Base-by-base conservation (phyloP, 2,888 invertebrate genomes). In the Lacanobia oleracea region DNA sequence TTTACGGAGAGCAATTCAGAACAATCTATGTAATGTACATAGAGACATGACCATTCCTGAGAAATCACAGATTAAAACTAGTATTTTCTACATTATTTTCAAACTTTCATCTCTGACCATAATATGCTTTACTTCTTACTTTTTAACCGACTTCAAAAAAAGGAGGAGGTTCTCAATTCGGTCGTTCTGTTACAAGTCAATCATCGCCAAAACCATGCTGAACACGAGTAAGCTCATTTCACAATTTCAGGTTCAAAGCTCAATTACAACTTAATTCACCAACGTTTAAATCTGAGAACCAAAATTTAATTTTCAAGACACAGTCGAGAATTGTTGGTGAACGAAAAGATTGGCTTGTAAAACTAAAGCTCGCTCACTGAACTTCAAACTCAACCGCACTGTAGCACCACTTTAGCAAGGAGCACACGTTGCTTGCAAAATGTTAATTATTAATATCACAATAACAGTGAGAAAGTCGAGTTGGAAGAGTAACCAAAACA, bases 381-480 rank as follows among this genome's bases (percentile, higher is more conserved):
- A 76, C 72, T 72, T 76, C 60, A 64, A 76, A 66, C 67, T 75
- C 59, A 40, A 68, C 71, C 66, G 51, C 63, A 63, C 40, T 76
- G 27, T 18, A 59, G 79, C 65, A 72, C 54, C 65, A 75, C 65
- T 76, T 62, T 61, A 37, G 27, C 14, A 54, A 68, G 54, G 14
- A 67, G 66, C 68, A 68, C 37, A 69, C 68, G 66, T 56, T 67
- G 68, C n/a, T 54, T 56, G 59, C 67, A 63, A 76, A 62, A 76
- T 76, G 62, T 69, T 76, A 61, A 80, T 80, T 67, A 69, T 57
- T 72, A 69, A 67, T 68, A 80, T 37, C 48, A 80, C 53, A 67
- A 72, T 66, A 68, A 68, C 57, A 72, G 48, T 53, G 59, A 43
- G n/a, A 63, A 63, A 76, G 48, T 66, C 40, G 43, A 54, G 61